A percentile compares a stretch with the other conserved stretches of the same genome.
phyloP scores from a whole-genome alignment of 2,113 vertebrate genomes.

The Cephalopterus ornatus region DNA sequence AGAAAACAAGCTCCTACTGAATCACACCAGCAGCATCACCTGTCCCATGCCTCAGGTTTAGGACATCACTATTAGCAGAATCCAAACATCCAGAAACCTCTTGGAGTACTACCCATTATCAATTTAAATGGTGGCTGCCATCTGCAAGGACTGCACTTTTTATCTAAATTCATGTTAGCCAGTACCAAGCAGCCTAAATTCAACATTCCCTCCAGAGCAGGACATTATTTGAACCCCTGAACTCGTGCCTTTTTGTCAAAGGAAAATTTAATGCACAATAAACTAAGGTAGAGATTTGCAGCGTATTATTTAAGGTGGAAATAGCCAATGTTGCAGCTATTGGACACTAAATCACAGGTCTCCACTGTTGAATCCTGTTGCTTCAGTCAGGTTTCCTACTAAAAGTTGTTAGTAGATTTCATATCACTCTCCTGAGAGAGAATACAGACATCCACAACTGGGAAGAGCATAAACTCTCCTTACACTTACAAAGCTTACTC shows the following conservation, averaged over 20 bases:
- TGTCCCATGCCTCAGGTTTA: not conserved
- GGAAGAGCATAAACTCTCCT: not conserved
- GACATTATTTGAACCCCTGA: not conserved
- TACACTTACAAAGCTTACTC: not conserved
- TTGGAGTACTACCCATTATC: not conserved
- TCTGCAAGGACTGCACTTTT: not conserved
- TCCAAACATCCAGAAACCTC: not conserved
- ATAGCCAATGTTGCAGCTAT: not conserved
- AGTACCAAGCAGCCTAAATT: not conserved
- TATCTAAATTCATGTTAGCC: not conserved
- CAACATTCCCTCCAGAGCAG: not conserved
- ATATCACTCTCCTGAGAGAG: not conserved
- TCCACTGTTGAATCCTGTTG: not conserved
- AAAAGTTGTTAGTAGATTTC: not conserved
- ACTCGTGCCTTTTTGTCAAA: not conserved
- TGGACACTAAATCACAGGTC: not conserved
- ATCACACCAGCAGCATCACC: not conserved
- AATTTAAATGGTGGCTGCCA: not conserved
- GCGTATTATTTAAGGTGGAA: not conserved
- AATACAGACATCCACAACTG: not conserved
- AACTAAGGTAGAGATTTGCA: not conserved
- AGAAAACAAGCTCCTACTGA: not conserved
- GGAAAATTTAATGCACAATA: not conserved
- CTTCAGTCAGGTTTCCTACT: not conserved
- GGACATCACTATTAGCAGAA: not conserved